Base-by-base conservation (phyloP, 2,888 invertebrate genomes). In the Sipunculus nudus region DNA sequence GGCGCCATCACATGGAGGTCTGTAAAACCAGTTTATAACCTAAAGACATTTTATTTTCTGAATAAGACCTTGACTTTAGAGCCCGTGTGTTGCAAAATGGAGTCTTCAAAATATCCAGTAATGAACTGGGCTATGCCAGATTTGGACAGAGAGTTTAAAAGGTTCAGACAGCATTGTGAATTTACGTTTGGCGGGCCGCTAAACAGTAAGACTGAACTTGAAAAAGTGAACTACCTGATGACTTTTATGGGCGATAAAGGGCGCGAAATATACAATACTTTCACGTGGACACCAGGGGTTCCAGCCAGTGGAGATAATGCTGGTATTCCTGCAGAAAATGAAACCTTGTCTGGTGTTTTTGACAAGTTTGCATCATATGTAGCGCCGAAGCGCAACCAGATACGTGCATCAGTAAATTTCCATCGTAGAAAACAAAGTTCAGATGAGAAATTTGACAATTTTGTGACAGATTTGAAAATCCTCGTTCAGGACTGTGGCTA, bases 161-260 rank as follows among this genome's bases (percentile, higher is more conserved):
- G 50, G 4, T 50, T 50, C 19, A 4, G 35, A 35, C 50, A 50
- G 19, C 50, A 32, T 31, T 50, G 50, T 50, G 45, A 50, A 41
- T 50, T 50, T 38, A 25, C 26, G 38, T 50, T 50, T 19, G 31
- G 31, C 3, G 50, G 50, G 6, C 50, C 31, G 13, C 50, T 50
- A 19, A 35, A 8, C 19, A 19, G 5, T 19, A 50, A 38, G 25
- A 41, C 45, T 41, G 38, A 38, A 35, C 16, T 41, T 4, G 41
- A 41, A 16, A 50, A 41, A 25, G 50, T 50, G 28, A 45, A 50
- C 19, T 50, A 50, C 19, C 23, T 50, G 6, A 50, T 50, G 50
- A 50, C 50, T n/a, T 50, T 19, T 38, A 50, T 50, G 31, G 29
- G 50, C 19, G 50, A 50, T 19, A 50, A 50, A 41, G 50, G 50